Evolutionary conservation across 2,888 invertebrate genomes (phyloP).

Genomic region (Synergus umbraculus): DNA sequence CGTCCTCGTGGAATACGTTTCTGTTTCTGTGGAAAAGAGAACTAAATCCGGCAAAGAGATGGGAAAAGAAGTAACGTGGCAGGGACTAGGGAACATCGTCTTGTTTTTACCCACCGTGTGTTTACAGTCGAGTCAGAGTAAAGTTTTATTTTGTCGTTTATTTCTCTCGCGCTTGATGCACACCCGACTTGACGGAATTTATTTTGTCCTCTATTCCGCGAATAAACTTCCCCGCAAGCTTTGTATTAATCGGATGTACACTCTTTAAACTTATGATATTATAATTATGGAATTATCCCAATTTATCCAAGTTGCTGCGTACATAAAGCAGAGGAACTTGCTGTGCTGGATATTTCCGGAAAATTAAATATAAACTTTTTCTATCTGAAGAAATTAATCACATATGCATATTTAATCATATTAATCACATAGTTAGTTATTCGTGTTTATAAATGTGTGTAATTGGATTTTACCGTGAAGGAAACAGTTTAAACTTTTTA

Average conservation of each 20-base stretch:
- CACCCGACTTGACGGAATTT: background rate
- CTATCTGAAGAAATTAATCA: too few relatives aligned
- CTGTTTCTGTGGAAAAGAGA: conserved; percentile 28
- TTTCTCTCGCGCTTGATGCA: background rate
- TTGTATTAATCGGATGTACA: background rate
- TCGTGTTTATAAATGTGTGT: background rate
- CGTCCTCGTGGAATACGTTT: conserved; percentile 35
- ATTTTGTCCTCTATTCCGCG: background rate
- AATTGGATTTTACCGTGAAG: background rate
- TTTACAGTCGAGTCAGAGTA: background rate
- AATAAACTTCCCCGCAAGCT: background rate
- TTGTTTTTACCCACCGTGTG: conserved; percentile 4
- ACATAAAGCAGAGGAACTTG: background rate
- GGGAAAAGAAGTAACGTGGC: background rate
- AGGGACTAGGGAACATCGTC: conserved; percentile 10
- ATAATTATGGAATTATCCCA: background rate
- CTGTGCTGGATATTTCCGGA: too few relatives aligned
- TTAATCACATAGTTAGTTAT: background rate
- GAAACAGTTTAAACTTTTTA: background rate
- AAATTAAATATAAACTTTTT: too few relatives aligned
- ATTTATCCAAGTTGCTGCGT: background rate
- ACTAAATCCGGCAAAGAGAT: conserved; percentile 28
- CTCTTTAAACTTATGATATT: background rate
- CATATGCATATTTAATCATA: too few relatives aligned
- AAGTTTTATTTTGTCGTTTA: conserved; percentile 20